Evolutionary conservation across 2,113 vertebrate species (phyloP).

Genomic region (Phalacrocorax aristotelis): DNA sequence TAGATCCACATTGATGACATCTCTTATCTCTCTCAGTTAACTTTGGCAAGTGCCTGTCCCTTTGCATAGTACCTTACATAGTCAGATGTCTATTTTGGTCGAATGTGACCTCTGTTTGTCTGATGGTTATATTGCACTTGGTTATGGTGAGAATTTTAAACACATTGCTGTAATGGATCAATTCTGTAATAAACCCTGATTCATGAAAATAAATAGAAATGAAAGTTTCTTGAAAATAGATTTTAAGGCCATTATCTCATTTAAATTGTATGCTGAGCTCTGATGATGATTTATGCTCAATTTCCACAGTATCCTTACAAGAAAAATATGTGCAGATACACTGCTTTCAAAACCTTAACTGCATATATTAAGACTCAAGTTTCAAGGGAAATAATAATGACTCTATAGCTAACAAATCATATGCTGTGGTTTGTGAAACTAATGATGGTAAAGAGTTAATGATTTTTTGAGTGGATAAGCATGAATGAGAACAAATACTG

Average conservation of each 20-base stretch:
- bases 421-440: not conserved
- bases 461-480: not conserved
- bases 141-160: constrained; percentile 5
- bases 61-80: not conserved
- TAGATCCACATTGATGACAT: not conserved
- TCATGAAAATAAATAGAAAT: constrained; percentile 51
- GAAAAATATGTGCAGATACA: constrained; percentile 26
- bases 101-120: not conserved
- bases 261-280: constrained; percentile 44
- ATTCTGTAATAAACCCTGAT: not conserved
- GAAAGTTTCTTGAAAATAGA: constrained; percentile 35
- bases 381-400: constrained; percentile 23
- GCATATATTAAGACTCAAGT: not conserved
- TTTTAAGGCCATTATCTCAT: constrained; percentile 54
- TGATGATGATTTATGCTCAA: constrained; percentile 29
- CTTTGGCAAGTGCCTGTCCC: not conserved
- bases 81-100: not conserved
- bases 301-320: constrained; percentile 41
- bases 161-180: not conserved
- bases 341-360: constrained; percentile 37
- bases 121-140: not conserved
- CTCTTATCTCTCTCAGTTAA: not conserved
- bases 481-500: not conserved
- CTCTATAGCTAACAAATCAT: not conserved
- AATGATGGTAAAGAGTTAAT: not conserved